Conservation (phyloP, 2,797 vertebrate species). For the Pseudomugil gertrudae region DNA sequence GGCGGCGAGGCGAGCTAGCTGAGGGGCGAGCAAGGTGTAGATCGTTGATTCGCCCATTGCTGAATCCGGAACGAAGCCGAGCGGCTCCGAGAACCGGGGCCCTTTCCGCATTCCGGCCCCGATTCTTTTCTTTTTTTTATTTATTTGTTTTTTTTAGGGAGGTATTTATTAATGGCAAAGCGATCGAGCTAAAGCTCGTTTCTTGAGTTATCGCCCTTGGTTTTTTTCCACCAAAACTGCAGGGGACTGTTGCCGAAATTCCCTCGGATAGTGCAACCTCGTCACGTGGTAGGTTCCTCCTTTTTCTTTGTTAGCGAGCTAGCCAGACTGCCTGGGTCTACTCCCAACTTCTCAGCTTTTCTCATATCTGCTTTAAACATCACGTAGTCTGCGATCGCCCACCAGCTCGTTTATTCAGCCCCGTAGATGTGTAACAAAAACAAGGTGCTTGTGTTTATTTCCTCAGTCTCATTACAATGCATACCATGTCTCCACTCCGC, state of each 20-base stretch:
- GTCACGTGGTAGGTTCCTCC: slow-evolving; percentile 97
- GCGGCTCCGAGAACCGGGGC: slow-evolving; percentile 61
- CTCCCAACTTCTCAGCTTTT: slow-evolving; percentile 69
- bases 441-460: slow-evolving; percentile 52
- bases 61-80: slow-evolving; percentile 80
- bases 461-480: slow-evolving; percentile 66
- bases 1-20: slow-evolving; percentile 73
- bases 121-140: slow-evolving; percentile 32
- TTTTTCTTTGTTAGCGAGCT: slow-evolving; percentile 91
- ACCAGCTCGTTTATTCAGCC: neutral
- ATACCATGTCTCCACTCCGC: slow-evolving; percentile 53
- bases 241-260: slow-evolving; percentile 90
- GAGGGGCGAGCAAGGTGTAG: slow-evolving; percentile 76
- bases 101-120: slow-evolving; percentile 37
- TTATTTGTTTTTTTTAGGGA: no score
- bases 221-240: slow-evolving; percentile 84
- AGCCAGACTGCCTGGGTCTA: slow-evolving; percentile 62
- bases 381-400: neutral
- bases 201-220: slow-evolving; percentile 51
- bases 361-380: slow-evolving; percentile 43
- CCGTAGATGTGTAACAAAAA: slow-evolving; percentile 1
- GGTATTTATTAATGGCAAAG: slow-evolving; percentile 64
- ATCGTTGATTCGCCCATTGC: slow-evolving; percentile 82
- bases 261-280: slow-evolving; percentile 92
- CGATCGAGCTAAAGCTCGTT: slow-evolving; percentile 43